These are phyloP conservation scores for Macroramphosus scolopax DNA, from an alignment of 2,797 vertebrate genomes.

Conservation along the genomic window DNA sequence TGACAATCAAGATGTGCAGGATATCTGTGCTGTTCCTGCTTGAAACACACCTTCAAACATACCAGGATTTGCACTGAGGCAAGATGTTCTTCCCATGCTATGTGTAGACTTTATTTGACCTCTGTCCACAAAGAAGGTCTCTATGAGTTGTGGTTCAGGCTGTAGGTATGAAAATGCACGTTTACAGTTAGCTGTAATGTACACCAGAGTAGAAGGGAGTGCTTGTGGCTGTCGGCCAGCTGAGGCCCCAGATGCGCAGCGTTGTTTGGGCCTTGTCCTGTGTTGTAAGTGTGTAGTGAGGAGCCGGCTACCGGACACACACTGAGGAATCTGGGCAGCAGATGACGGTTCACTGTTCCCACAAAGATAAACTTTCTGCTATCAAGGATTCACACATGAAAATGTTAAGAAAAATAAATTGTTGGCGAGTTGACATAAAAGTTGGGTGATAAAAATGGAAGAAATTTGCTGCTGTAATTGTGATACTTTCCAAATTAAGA, in stretches of 20 bases:
- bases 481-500: too few relatives aligned
- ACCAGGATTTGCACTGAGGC: slow-evolving; percentile 15
- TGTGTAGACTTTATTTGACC: slow-evolving; percentile 48
- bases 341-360: slow-evolving; percentile 53
- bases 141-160: slow-evolving; percentile 31
- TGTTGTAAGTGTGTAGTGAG: slow-evolving; percentile 53
- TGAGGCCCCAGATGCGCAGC: slow-evolving; percentile 67
- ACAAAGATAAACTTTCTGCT: slow-evolving; percentile 38
- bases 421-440: background rate
- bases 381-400: slow-evolving; percentile 34
- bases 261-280: slow-evolving; percentile 66
- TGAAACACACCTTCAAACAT: slow-evolving; percentile 38
- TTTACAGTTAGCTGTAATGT: slow-evolving; percentile 55
- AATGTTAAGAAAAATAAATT: slow-evolving; percentile 19
- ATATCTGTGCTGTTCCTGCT: slow-evolving; percentile 24
- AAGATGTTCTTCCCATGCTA: slow-evolving; percentile 32
- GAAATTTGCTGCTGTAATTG: too few relatives aligned
- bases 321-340: slow-evolving; percentile 63
- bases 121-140: slow-evolving; percentile 40
- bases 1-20: slow-evolving; percentile 22
- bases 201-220: slow-evolving; percentile 41
- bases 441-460: too few relatives aligned
- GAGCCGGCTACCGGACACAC: slow-evolving; percentile 64
- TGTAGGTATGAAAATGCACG: slow-evolving; percentile 51
- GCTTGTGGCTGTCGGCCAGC: slow-evolving; percentile 57